Evolutionary conservation across 2,797 vertebrate species (phyloP).

Genomic region (Mormyrops boulengeri): DNA sequence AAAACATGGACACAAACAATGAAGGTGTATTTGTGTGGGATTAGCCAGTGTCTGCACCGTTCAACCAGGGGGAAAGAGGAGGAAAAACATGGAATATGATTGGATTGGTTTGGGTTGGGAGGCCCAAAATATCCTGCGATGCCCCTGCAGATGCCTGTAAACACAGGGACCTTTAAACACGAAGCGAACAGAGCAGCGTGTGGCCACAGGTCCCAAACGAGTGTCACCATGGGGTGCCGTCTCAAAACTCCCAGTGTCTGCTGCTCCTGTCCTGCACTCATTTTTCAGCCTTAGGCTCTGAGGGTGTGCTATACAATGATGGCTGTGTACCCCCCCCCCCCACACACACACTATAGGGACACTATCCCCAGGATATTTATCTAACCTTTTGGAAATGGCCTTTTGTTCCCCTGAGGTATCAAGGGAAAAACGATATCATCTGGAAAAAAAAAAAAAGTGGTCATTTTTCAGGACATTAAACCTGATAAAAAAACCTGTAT

Average conservation of each 20-base stretch:
- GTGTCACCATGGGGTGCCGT: background rate
- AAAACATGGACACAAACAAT: slow-evolving; percentile 31
- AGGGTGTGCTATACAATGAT: slow-evolving; percentile 8
- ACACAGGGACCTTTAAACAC: background rate
- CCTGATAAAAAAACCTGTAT: background rate
- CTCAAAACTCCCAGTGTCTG: background rate
- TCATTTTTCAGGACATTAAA: background rate
- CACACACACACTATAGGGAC: background rate
- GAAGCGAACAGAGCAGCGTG: background rate
- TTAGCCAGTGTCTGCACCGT: background rate
- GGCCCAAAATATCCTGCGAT: background rate
- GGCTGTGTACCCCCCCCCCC: background rate
- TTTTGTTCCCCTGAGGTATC: background rate
- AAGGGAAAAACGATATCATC: background rate
- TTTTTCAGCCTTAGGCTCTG: slow-evolving; percentile 21
- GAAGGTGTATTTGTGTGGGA: background rate
- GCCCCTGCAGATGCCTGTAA: background rate
- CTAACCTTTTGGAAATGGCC: slow-evolving; percentile 13
- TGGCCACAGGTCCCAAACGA: background rate
- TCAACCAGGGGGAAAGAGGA: background rate
- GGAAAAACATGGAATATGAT: background rate
- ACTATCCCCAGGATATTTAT: background rate
- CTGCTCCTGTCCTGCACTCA: background rate
- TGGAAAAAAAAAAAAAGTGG: background rate
- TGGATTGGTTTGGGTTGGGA: background rate